Conservation (phyloP, 2,797 vertebrate species). For the Leuciscus waleckii region DNA sequence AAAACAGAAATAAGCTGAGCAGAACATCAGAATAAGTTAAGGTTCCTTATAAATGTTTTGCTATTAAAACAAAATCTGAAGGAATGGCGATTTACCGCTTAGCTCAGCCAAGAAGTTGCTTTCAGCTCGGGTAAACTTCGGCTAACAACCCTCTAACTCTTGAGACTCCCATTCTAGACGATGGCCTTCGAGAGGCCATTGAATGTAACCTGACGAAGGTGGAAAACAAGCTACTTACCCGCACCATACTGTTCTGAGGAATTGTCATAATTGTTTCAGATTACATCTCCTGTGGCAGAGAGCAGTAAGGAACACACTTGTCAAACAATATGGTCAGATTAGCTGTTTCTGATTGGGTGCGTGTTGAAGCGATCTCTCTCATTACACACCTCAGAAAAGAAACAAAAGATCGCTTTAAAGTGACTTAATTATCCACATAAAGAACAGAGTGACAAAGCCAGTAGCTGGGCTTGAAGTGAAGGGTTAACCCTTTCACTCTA, state of each 20-base stretch:
- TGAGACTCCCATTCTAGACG: conserved; percentile 58
- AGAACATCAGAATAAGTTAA: not conserved
- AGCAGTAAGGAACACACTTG: conserved; percentile 79
- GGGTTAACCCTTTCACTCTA: conserved; percentile 77
- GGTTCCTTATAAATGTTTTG: not conserved
- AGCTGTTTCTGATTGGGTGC: conserved; percentile 84
- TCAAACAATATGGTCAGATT: conserved; percentile 86
- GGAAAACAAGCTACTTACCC: conserved; percentile 76
- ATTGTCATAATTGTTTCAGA: conserved; percentile 84
- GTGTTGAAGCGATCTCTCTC: conserved; percentile 78
- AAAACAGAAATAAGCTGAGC: not conserved
- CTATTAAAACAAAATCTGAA: not conserved
- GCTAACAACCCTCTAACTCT: conserved; percentile 59
- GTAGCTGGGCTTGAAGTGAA: conserved; percentile 70
- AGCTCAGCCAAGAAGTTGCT: conserved; percentile 44
- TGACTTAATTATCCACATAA: conserved; percentile 80
- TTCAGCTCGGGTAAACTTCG: conserved; percentile 56
- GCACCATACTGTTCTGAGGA: conserved; percentile 81
- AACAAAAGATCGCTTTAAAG: conserved; percentile 76
- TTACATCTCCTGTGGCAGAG: conserved; percentile 78
- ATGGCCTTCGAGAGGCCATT: conserved; percentile 71
- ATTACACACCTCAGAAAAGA: conserved; percentile 81
- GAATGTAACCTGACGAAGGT: conserved; percentile 78
- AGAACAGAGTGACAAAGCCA: conserved; percentile 75
- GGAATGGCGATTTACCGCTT: not conserved